Evolutionary conservation across 2,888 invertebrate genomes (phyloP).

Genomic region (Tipula confusa): DNA sequence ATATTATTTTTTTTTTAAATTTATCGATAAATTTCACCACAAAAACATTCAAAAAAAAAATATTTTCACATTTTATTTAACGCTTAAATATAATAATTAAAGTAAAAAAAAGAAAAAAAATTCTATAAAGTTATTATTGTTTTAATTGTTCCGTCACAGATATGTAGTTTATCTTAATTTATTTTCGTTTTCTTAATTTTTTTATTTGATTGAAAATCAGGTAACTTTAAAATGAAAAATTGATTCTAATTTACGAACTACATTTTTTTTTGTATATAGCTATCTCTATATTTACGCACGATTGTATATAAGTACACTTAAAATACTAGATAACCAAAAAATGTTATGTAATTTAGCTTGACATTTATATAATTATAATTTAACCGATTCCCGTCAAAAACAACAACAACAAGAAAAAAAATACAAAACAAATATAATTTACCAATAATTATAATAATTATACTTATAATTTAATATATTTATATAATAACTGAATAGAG

Average conservation of each 20-base stretch:
- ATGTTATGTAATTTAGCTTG: not conserved
- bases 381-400: not conserved
- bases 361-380: not conserved
- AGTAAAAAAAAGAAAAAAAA: too few species aligned
- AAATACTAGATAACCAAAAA: not conserved
- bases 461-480: too few species aligned
- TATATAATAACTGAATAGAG: not conserved
- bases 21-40: not conserved
- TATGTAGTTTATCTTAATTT: not conserved
- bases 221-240: not conserved
- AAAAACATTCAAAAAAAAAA: not conserved
- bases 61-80: not conserved
- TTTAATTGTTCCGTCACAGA: not conserved
- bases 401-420: too few species aligned
- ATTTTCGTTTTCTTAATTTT: not conserved
- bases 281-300: not conserved
- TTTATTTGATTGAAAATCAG: not conserved
- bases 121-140: slow-evolving; percentile 5
- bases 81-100: not conserved
- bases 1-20: slow-evolving; percentile 7
- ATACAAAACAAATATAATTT: not conserved
- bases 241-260: not conserved
- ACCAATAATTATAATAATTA: not conserved
- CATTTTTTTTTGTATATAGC: not conserved
- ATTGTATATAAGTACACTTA: slow-evolving; percentile 4